Evolutionary conservation across 2,888 invertebrate genomes (phyloP), one percentile per base, ranked within the genome.

Genomic region (Oligia fasciuncula): DNA sequence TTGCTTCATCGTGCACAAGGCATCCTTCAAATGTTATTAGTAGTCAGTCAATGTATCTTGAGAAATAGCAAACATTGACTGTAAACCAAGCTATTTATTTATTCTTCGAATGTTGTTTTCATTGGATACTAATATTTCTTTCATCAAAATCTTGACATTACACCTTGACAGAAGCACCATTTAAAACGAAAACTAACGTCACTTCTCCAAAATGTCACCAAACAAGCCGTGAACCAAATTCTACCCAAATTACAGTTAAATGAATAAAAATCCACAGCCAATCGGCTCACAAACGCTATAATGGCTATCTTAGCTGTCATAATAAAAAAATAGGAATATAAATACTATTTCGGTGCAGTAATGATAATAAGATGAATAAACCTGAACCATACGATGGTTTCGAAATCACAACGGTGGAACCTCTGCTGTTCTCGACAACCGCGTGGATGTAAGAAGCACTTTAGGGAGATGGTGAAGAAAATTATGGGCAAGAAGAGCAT

Each of bases 21-120:
- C 49, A 77, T 77, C 72, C 74, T 83, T 73, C 62, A 40, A 72
- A 65, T 72, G 13, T 17, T 40, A 73, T 84, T 84, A 86, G 84
- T 83, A 84, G 83, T 84, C 86, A 73, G 62, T 43, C 72, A 63
- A 77, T 86, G 84, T 77, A 74, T 65, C n/a, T 65, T 14, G 40
- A 68, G n/a, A 76, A 68, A 82, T 67, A 14, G 62, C 73, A 72
- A 77, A 74, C 54, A 23, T 43, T 77, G 57, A 57, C 35, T 40
- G n/a, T 35, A n/a, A 35, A 66, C 69, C 77, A 67, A 14, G n/a
- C n/a, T 49, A 19, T 57, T 60, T 60, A 76, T 73, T 76, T 72
- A 29, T 29, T 46, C 40, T 11, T 65, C 46, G 2, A 23, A 69
- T 23, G 9, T 54, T 9, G 23, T 35, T 70, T 35, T 9, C 8